Conservation (phyloP, 2,797 vertebrate species). For the Melanotaenia nigrans region DNA sequence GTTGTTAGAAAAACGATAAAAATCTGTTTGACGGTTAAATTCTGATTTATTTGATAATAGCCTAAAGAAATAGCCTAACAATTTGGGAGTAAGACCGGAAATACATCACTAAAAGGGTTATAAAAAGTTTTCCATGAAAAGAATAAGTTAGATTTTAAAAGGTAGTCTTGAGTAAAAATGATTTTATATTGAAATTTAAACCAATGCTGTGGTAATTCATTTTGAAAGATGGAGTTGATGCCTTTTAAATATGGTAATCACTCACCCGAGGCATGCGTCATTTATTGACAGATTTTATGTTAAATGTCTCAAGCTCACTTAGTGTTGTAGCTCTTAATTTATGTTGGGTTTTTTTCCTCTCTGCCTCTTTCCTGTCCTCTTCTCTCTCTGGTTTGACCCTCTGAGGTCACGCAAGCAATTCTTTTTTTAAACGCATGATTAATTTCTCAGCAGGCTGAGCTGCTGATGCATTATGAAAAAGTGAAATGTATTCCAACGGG, state of each 20-base stretch:
- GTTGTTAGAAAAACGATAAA: background rate
- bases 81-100: background rate
- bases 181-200: conserved; percentile 3
- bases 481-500: conserved; percentile 75
- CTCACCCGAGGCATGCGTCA: conserved; percentile 78
- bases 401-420: conserved; percentile 81
- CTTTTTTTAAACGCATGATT: conserved; percentile 85
- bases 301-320: conserved; percentile 82
- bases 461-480: conserved; percentile 73
- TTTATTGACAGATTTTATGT: conserved; percentile 83
- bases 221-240: conserved; percentile 51
- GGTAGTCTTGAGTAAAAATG: background rate
- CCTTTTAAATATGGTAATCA: conserved; percentile 75
- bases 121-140: background rate
- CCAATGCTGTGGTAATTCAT: conserved; percentile 29
- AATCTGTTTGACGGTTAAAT: conserved; percentile 16
- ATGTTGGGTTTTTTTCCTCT: conserved; percentile 32
- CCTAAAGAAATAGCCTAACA: background rate
- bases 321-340: conserved; percentile 81
- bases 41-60: conserved; percentile 9
- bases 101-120: background rate
- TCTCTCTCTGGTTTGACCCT: conserved; percentile 59
- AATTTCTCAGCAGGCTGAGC: conserved; percentile 83
- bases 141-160: background rate
- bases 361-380: conserved; percentile 13